These are phyloP conservation scores for Emydocephalus ijimae DNA, from an alignment of 2,113 vertebrate species.

Conservation along the genomic window DNA sequence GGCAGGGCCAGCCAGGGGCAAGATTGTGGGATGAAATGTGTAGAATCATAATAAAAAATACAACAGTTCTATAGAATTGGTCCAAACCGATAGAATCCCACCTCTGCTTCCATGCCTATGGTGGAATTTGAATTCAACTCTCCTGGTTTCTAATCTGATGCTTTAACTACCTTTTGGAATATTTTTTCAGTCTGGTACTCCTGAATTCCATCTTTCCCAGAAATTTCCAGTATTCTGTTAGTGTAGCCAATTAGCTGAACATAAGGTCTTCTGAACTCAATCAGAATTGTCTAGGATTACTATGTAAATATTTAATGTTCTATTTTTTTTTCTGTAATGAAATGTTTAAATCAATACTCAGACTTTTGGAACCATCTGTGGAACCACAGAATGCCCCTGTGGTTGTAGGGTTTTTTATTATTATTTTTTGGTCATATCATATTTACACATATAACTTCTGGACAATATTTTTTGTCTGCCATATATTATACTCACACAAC, in stretches of 20 bases:
- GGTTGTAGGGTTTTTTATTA: neutral
- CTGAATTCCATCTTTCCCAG: neutral
- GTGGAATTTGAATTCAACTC: too few species aligned
- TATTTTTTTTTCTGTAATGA: neutral
- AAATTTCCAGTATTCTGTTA: neutral
- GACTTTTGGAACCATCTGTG: neutral
- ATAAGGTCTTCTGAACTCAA: neutral
- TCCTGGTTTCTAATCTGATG: too few species aligned
- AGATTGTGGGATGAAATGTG: too few species aligned
- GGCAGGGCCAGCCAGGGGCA: too few species aligned
- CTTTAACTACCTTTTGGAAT: neutral
- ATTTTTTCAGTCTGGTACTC: neutral
- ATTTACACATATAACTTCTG: neutral
- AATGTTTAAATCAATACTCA: neutral
- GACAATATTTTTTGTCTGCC: neutral
- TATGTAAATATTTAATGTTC: neutral
- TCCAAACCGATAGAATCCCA: too few species aligned
- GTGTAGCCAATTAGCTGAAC: neutral
- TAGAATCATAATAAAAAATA: too few species aligned
- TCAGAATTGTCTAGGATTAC: neutral
- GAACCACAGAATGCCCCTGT: neutral
- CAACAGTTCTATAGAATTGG: too few species aligned
- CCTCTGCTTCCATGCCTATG: too few species aligned
- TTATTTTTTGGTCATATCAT: neutral
- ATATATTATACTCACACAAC: neutral